Percentiles rank a stretch among this genome's conserved stretches.
Evolutionary conservation across 2,797 vertebrate genomes (phyloP).

Genomic region (Thunnus albacares): DNA sequence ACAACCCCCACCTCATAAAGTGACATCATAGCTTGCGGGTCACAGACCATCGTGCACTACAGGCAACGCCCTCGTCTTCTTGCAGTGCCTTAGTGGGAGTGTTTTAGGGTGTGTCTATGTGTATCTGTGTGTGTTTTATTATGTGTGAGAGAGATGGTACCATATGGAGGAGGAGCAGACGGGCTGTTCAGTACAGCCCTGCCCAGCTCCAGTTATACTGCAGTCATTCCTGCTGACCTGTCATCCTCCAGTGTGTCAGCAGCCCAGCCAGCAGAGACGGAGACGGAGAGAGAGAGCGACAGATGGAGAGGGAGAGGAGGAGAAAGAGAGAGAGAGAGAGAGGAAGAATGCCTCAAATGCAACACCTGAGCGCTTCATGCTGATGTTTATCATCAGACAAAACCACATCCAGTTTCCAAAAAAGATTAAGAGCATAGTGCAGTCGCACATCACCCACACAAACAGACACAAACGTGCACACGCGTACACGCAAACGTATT

Average conservation of each 20-base stretch:
- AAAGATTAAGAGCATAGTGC: conserved; percentile 10
- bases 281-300: conserved; percentile 1
- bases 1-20: conserved; percentile 22
- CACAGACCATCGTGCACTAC: conserved; percentile 54
- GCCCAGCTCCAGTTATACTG: conserved; percentile 71
- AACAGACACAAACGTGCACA: not conserved
- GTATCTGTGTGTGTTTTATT: conserved; percentile 33
- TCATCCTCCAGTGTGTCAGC: conserved; percentile 69
- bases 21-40: conserved; percentile 66
- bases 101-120: conserved; percentile 39
- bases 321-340: not conserved
- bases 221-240: conserved; percentile 80
- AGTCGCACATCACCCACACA: conserved; percentile 5
- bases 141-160: conserved; percentile 57
- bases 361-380: conserved; percentile 36
- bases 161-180: conserved; percentile 74
- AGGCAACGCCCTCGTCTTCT: conserved; percentile 73
- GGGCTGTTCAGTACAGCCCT: conserved; percentile 66
- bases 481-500: not conserved
- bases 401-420: conserved; percentile 28
- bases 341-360: conserved; percentile 21
- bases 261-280: conserved; percentile 41
- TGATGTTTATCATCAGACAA: conserved; percentile 23
- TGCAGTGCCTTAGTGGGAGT: conserved; percentile 46
- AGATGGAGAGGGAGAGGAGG: not conserved